Percentiles rank a stretch among this genome's conserved stretches.
phyloP scores from a whole-genome alignment of 2,797 vertebrate species.

The Anguilla obscura region DNA sequence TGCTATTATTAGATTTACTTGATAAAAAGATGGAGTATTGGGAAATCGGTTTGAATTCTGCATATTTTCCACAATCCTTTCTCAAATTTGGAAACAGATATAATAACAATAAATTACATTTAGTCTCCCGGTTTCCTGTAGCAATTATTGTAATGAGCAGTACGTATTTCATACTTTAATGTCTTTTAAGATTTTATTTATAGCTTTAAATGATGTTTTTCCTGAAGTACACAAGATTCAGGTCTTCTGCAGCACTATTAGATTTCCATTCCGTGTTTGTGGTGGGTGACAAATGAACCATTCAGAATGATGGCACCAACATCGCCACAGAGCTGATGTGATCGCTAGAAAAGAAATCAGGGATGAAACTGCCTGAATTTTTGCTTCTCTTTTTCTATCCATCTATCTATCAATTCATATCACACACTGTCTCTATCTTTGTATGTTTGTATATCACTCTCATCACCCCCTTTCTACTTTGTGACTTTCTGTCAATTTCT shows the following conservation, averaged over 20 bases:
- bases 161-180: slow-evolving; percentile 36
- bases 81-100: neutral
- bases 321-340: slow-evolving; percentile 58
- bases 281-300: slow-evolving; percentile 51
- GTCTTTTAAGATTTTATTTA: slow-evolving; percentile 32
- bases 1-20: neutral
- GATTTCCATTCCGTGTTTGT: slow-evolving; percentile 58
- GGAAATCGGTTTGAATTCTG: neutral
- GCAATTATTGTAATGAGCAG: slow-evolving; percentile 30
- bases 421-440: slow-evolving; percentile 36
- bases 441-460: slow-evolving; percentile 49
- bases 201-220: slow-evolving; percentile 49
- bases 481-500: neutral
- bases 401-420: neutral
- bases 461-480: slow-evolving; percentile 37
- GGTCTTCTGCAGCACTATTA: slow-evolving; percentile 29
- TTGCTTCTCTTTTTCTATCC: neutral
- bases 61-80: neutral
- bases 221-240: slow-evolving; percentile 32
- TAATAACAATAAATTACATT: neutral
- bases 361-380: slow-evolving; percentile 26
- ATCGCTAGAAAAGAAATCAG: slow-evolving; percentile 44
- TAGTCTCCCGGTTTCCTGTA: neutral
- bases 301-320: slow-evolving; percentile 60
- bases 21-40: neutral